Percentiles rank a stretch among this genome's conserved stretches.
These are phyloP conservation scores for Conger conger DNA, from an alignment of 2,113 vertebrate genomes.

Conservation along the genomic window DNA sequence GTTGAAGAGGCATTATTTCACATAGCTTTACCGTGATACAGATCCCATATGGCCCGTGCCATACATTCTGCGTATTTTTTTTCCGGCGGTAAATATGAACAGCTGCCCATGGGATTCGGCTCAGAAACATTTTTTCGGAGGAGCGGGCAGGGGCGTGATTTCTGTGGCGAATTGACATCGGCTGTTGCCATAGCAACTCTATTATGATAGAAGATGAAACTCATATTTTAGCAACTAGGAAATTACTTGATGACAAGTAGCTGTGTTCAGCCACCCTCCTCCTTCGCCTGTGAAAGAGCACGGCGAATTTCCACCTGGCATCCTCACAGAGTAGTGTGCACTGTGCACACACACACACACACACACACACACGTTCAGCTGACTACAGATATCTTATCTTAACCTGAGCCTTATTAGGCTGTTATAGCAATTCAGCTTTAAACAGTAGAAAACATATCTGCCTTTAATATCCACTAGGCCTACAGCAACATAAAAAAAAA, in stretches of 20 bases:
- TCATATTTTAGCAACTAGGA: slow-evolving; percentile 4
- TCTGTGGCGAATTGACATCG: slow-evolving; percentile 11
- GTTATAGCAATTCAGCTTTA: background rate
- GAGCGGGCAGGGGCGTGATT: slow-evolving; percentile 4
- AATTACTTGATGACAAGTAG: background rate
- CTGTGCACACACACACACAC: too few species aligned
- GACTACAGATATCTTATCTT: background rate
- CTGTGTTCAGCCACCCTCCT: background rate
- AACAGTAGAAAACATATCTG: background rate
- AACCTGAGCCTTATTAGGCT: background rate
- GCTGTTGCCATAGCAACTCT: slow-evolving; percentile 18
- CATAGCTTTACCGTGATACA: background rate
- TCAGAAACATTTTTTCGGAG: background rate
- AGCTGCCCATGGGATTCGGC: background rate
- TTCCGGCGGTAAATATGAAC: background rate
- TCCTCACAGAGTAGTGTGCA: background rate
- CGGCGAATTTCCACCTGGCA: background rate
- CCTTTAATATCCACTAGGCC: background rate
- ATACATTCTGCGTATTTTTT: background rate
- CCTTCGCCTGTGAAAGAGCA: background rate
- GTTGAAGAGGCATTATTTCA: background rate
- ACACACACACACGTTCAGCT: too few species aligned
- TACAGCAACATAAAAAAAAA: background rate
- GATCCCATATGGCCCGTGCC: background rate
- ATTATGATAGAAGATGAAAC: background rate